Evolutionary conservation across 2,113 vertebrate genomes (phyloP).

Genomic region (Lepidothrix coronata): DNA sequence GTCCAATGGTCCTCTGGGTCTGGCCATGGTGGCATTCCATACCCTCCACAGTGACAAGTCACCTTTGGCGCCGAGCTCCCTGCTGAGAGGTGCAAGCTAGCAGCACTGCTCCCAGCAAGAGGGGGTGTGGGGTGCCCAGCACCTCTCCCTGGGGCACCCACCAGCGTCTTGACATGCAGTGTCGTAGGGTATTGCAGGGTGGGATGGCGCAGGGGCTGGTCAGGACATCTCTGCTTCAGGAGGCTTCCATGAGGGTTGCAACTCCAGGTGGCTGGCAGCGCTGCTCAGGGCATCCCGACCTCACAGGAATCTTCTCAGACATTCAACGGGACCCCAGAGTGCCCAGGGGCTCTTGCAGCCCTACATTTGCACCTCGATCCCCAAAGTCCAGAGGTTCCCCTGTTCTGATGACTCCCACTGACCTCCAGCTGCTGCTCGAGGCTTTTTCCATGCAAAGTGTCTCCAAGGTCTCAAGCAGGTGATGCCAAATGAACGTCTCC

Average conservation of each 20-base stretch:
- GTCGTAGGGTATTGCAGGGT: fast-evolving
- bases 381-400: not conserved
- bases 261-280: not conserved
- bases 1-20: not conserved
- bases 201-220: not conserved
- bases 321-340: not conserved
- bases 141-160: not conserved
- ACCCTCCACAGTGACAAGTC: not conserved
- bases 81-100: fast-evolving
- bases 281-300: not conserved
- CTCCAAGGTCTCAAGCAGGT: not conserved
- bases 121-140: not conserved
- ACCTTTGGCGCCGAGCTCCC: not conserved
- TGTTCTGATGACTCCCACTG: not conserved
- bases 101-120: not conserved
- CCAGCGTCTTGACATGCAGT: fast-evolving
- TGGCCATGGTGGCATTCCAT: fast-evolving
- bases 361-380: fast-evolving
- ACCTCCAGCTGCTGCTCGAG: not conserved
- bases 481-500: not conserved
- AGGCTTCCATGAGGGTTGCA: not conserved
- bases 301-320: not conserved
- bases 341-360: not conserved
- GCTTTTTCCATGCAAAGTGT: not conserved
- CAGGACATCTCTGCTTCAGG: not conserved